Evolutionary conservation across 2,888 invertebrate species (phyloP), one percentile per base, ranked within the genome.

Genomic region (Abrostola triplasia): DNA sequence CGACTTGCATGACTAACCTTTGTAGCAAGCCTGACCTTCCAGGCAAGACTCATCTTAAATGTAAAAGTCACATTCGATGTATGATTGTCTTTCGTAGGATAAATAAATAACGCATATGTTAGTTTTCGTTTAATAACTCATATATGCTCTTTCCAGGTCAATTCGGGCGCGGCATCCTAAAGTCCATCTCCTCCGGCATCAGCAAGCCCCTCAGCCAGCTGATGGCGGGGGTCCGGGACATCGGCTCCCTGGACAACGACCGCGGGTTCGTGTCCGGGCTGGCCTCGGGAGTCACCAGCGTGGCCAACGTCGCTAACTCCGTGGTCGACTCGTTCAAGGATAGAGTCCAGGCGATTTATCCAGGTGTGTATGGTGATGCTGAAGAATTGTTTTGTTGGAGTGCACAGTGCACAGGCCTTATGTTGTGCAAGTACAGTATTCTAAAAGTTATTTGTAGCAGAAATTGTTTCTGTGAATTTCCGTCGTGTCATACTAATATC

Each of bases 231-330:
- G 92, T 84, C 36, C 79, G 87, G 0, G 95, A 94, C 77, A 94
- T 96, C 24, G 96, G 96, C 1, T 96, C 96, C 5, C 84, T 96
- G 82, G 96, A 96, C 89, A 95, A 95, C 36, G 96, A 96, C 86
- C 90, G 95, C 9, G 94, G 95, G 5, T 95, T 95, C 79, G 92
- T 96, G 67, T 81, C 83, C 65, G 93, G 93, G 44, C 76, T 95
- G 47, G 92, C 92, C 0, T 90, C 93, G 0, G 90, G 94, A 0
- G 92, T 93, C 11, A 88, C 88, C 70, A 94, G 91, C 59, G 92
- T 93, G 0, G 92, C 90, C 54, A 92, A 85, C 64, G 92, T 86
- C 35, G 95, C 88, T 8, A 92, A 87, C 41, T 90, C 91, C 0
- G 82, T 95, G 6, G 87, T 92, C 0, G 95, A 95, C 61, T 81